Base-by-base conservation (phyloP, 1,140 invertebrate genomes). In the Phocides pigmalion region DNA sequence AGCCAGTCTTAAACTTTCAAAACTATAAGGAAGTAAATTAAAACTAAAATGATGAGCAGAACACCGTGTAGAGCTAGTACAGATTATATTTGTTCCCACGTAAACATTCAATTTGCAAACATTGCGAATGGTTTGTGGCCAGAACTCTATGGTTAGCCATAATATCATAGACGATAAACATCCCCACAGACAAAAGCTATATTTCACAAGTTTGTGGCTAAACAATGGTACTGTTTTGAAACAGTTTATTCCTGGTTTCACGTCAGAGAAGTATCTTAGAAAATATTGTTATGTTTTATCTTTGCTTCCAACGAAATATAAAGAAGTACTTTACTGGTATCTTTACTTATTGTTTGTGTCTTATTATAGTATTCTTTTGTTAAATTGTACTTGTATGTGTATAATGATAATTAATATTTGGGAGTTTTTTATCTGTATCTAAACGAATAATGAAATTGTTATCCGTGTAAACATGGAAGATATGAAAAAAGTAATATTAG, bases 211-310 rank as follows among this genome's bases (percentile, higher is more conserved):
- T 15, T 37, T 39, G 19, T 28, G 14, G 39, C 53, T 56, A 16
- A 56, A 56, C 53, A 56, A 56, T 56, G 37, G 39, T 5, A 12
- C 50, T 56, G 53, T 54, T 54, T 54, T 42, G 39, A 56, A 56
- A 42, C 35, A 16, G 16, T 39, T 17, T 20, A 12, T 53, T 39
- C 15, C 11, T 37, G 28, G 32, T 14, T 17, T 53, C n/a, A 12
- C 4, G 28, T 37, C 4, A n/a, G 11, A 0, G 32, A 51, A 17
- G n/a, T 51, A 15, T 51, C 25, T 51, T 17, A 35, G 19, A 47
- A 47, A 6, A 47, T 22, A 47, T 9, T 42, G 5, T 1, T 42
- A 42, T 42, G 12, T 8, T 42, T 42, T 42, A 6, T 42, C 14
- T 41, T 41, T 41, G 17, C 15, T 17, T 42, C 6, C 9, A 2